A percentile compares a stretch with the other conserved stretches of the same genome.
These are phyloP conservation scores for Hemibagrus guttatus DNA, from an alignment of 2,797 vertebrate species.

Conservation along the genomic window DNA sequence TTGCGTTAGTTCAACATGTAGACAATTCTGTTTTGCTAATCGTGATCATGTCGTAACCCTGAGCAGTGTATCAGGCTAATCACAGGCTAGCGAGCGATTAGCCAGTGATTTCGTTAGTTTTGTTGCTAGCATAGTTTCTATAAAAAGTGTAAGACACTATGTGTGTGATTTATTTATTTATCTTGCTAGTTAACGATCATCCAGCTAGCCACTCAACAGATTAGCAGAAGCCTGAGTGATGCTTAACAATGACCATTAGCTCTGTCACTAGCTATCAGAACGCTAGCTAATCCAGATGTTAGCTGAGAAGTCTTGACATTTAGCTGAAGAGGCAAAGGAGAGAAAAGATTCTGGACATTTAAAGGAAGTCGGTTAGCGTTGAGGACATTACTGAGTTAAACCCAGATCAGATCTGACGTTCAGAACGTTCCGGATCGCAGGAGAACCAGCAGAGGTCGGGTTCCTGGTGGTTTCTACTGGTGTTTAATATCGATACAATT, in stretches of 20 bases:
- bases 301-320: neutral
- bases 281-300: neutral
- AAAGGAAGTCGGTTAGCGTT: neutral
- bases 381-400: neutral
- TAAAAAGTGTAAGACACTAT: neutral
- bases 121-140: neutral
- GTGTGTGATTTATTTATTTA: neutral
- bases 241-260: neutral
- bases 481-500: neutral
- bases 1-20: neutral
- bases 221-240: neutral
- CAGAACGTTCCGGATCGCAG: neutral
- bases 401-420: neutral
- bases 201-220: neutral
- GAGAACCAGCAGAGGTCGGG: too few species aligned
- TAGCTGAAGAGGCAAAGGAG: neutral
- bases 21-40: neutral
- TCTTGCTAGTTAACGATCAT: neutral
- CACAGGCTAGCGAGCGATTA: neutral
- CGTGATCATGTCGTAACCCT: neutral
- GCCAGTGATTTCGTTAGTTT: neutral
- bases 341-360: neutral
- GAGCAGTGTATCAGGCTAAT: neutral
- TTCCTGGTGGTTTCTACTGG: neutral
- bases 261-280: neutral